These are phyloP conservation scores for Rhingia rostrata DNA, from an alignment of 2,888 invertebrate genomes.

Conservation along the genomic window DNA sequence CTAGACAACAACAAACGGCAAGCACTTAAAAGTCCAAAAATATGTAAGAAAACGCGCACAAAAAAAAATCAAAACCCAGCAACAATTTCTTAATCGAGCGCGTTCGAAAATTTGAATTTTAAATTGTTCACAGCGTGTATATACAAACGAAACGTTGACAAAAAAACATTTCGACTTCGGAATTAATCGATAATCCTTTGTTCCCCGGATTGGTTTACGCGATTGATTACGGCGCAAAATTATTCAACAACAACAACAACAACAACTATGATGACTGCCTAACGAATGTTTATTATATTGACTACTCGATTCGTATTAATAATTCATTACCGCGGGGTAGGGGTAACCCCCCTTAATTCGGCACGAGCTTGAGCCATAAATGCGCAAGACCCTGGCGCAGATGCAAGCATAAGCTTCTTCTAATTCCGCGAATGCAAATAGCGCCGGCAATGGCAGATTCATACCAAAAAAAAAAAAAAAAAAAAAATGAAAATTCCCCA, in stretches of 20 bases:
- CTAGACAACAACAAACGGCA: slow-evolving; percentile 16
- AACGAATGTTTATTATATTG: slow-evolving; percentile 28
- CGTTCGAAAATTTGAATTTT: slow-evolving; percentile 66
- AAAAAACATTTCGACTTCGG: slow-evolving; percentile 39
- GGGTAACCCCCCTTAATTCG: neutral
- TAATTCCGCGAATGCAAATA: slow-evolving; percentile 52
- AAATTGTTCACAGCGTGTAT: slow-evolving; percentile 73
- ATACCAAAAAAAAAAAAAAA: slow-evolving; percentile 44
- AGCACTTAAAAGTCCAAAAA: slow-evolving; percentile 11
- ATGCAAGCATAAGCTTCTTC: slow-evolving; percentile 20
- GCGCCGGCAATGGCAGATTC: slow-evolving; percentile 59
- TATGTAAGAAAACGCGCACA: neutral
- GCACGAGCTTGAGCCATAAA: slow-evolving; percentile 49
- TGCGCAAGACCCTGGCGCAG: neutral
- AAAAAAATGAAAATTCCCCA: too few species aligned
- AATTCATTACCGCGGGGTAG: slow-evolving; percentile 61
- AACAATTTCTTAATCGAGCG: slow-evolving; percentile 71
- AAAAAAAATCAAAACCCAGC: slow-evolving; percentile 32
- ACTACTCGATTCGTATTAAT: slow-evolving; percentile 43
- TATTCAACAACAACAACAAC: slow-evolving; percentile 48
- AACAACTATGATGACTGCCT: slow-evolving; percentile 2
- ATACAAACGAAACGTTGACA: slow-evolving; percentile 18
- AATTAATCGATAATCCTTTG: slow-evolving; percentile 73
- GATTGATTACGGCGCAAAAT: slow-evolving; percentile 71
- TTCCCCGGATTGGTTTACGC: slow-evolving; percentile 68